Evolutionary conservation across 2,888 invertebrate species (phyloP).

Genomic region (Idaea straminata): DNA sequence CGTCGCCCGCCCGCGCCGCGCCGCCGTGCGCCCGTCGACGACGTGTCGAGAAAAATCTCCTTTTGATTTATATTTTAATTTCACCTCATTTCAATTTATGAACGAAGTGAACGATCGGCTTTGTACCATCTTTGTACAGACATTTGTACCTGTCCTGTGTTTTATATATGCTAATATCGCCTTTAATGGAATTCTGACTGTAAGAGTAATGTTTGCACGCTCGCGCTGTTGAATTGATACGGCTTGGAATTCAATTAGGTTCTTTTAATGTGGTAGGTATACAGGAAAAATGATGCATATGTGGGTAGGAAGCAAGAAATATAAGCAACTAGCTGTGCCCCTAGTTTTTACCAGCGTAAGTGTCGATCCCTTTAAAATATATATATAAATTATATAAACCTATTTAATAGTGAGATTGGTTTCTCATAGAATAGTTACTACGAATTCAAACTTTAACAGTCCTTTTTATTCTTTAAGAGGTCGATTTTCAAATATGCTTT

Average conservation of each 20-base stretch:
- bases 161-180: constrained; percentile 64
- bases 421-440: too few species aligned
- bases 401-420: too few species aligned
- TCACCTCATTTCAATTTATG: constrained; percentile 76
- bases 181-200: constrained; percentile 36
- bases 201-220: constrained; percentile 20
- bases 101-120: constrained; percentile 38
- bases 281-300: too few species aligned
- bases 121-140: constrained; percentile 52
- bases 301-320: too few species aligned
- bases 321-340: too few species aligned
- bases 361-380: too few species aligned
- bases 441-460: too few species aligned
- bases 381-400: too few species aligned
- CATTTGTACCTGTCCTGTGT: constrained; percentile 71
- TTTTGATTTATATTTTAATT: constrained; percentile 81
- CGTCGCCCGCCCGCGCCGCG: too few species aligned
- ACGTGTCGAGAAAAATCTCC: constrained; percentile 74
- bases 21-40: constrained; percentile 29
- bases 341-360: too few species aligned
- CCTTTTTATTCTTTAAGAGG: too few species aligned
- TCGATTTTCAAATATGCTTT: too few species aligned
- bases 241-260: constrained; percentile 12
- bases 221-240: constrained; percentile 15
- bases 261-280: constrained; percentile 3